phyloP scores from a whole-genome alignment of 2,797 vertebrate species.

The Trichosurus vulpecula region DNA sequence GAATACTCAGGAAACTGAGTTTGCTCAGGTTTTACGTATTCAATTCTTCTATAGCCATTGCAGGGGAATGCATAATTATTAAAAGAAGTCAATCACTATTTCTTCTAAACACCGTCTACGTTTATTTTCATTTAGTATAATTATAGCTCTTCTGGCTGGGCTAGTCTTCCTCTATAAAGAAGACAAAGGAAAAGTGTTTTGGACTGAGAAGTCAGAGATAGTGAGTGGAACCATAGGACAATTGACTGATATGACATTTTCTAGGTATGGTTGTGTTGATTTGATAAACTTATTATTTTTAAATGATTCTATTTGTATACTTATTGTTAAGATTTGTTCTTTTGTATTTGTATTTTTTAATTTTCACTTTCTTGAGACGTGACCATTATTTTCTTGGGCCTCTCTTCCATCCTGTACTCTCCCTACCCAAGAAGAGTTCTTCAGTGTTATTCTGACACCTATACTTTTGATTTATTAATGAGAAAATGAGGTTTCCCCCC shows the following conservation, averaged over 20 bases:
- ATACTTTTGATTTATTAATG: neutral
- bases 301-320: neutral
- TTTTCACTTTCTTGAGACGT: neutral
- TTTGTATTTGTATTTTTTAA: neutral
- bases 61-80: neutral
- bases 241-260: neutral
- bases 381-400: neutral
- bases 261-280: neutral
- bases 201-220: neutral
- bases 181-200: neutral
- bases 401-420: neutral
- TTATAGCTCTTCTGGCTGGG: neutral
- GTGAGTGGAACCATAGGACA: neutral
- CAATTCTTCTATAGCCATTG: neutral
- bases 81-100: neutral
- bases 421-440: neutral
- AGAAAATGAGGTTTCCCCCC: neutral
- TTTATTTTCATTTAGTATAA: neutral
- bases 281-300: neutral
- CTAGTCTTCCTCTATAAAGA: neutral
- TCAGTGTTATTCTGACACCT: neutral
- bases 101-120: neutral
- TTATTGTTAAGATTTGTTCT: neutral
- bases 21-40: neutral
- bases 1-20: neutral